A percentile compares a stretch with the other conserved stretches of the same genome.
phyloP scores from a whole-genome alignment of 2,113 vertebrate genomes.

The Oostethus manadensis region DNA sequence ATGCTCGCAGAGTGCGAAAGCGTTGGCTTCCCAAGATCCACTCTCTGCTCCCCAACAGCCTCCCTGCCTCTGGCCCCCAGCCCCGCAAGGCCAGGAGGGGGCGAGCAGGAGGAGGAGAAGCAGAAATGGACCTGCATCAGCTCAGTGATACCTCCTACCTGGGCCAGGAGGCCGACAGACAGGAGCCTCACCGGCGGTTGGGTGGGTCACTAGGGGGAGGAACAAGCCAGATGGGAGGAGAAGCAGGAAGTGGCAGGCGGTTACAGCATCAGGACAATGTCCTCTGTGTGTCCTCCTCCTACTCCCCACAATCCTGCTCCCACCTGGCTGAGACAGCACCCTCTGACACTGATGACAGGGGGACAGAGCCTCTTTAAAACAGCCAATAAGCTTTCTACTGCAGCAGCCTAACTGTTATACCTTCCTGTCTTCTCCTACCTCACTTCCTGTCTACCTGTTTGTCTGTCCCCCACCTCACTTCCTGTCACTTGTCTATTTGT shows the following conservation, averaged over 20 bases:
- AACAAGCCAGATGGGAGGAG: no score
- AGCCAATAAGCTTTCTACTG: conserved; percentile 48
- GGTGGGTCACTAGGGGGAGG: no score
- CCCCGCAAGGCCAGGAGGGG: no score
- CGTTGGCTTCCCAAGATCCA: conserved; percentile 98
- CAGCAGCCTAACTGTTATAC: conserved; percentile 47
- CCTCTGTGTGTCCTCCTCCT: not conserved
- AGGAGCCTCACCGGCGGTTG: conserved; percentile 6
- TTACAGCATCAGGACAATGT: no score
- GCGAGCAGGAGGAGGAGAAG: conserved; percentile 14
- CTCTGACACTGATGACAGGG: conserved; percentile 52
- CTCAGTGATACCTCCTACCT: conserved; percentile 48
- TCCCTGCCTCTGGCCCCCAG: no score
- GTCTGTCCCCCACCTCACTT: conserved; percentile 5
- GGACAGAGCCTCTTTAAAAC: no score
- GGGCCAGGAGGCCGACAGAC: conserved; percentile 21
- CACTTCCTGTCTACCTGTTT: not conserved
- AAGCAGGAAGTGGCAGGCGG: not conserved
- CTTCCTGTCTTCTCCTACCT: no score
- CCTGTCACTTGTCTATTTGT: not conserved
- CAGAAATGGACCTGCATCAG: conserved; percentile 47
- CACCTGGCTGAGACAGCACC: conserved; percentile 4
- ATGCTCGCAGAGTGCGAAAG: conserved; percentile 92
- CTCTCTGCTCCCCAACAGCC: conserved; percentile 90
- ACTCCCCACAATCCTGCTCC: conserved; percentile 33